Evolutionary conservation across 2,113 vertebrate genomes (phyloP).

Genomic region (Notarius lentiginosus): DNA sequence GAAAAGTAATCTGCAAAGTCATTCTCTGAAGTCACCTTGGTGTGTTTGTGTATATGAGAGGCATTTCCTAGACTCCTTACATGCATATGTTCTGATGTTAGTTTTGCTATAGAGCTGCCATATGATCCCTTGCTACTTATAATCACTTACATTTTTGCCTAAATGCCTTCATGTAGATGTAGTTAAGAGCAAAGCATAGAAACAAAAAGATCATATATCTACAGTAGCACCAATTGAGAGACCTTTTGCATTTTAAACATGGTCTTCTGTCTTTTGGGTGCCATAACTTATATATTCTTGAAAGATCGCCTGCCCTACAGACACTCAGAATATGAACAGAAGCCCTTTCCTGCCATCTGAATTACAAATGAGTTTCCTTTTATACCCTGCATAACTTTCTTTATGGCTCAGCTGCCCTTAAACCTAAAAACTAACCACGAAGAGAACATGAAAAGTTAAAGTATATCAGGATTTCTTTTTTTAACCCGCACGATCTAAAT

Average conservation of each 20-base stretch:
- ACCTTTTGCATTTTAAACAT: neutral
- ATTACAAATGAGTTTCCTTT: constrained; percentile 20
- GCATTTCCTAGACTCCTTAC: neutral
- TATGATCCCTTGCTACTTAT: neutral
- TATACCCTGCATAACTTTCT: neutral
- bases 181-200: neutral
- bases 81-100: neutral
- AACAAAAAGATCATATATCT: neutral
- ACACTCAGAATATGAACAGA: neutral
- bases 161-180: neutral
- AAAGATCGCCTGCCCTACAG: neutral
- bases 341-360: neutral
- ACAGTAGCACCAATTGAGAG: neutral
- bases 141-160: neutral
- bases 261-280: neutral
- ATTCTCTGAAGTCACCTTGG: neutral
- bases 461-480: neutral
- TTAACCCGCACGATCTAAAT: neutral
- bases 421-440: neutral
- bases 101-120: neutral
- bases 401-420: neutral
- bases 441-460: neutral
- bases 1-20: neutral
- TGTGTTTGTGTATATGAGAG: neutral
- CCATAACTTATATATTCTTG: neutral